Conservation (phyloP, 2,888 invertebrate species). For the Ferdinandea cuprea region DNA sequence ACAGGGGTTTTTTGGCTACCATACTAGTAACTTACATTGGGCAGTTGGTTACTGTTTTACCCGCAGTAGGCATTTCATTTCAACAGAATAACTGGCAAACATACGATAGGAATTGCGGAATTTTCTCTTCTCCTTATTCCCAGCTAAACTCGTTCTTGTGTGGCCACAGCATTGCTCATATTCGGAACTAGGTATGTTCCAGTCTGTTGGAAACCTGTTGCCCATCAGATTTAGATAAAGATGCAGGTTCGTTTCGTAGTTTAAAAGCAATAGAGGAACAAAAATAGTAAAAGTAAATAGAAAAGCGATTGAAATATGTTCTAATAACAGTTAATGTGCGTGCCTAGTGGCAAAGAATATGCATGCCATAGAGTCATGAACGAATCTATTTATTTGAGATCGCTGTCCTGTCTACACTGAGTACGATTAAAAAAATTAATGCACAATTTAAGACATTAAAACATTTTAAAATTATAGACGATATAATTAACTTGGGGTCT, state of each 20-base stretch:
- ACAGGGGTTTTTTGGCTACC: background rate
- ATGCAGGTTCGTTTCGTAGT: conserved; percentile 3
- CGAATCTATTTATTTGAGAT: conserved; percentile 8
- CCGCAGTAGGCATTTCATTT: conserved; percentile 10
- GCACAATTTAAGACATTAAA: too few relatives aligned
- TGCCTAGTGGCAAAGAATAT: conserved; percentile 14
- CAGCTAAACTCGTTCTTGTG: conserved; percentile 15
- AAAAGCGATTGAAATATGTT: conserved; percentile 18
- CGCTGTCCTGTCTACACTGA: background rate
- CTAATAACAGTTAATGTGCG: conserved; percentile 25
- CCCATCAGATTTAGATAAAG: conserved; percentile 6
- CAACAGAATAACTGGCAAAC: conserved; percentile 24
- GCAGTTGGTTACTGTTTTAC: conserved; percentile 26
- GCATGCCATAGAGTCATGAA: background rate
- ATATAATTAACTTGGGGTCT: too few relatives aligned
- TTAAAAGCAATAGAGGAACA: background rate
- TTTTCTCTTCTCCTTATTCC: conserved; percentile 12
- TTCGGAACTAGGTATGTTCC: conserved; percentile 34
- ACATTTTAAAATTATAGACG: too few relatives aligned
- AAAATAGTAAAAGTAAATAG: conserved; percentile 8
- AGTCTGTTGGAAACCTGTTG: conserved; percentile 29
- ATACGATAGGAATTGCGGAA: conserved; percentile 28
- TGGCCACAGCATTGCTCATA: conserved; percentile 13
- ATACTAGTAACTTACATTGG: conserved; percentile 12
- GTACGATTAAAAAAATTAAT: background rate